Conservation (phyloP, 2,888 invertebrate genomes). For the Idaea aversata region DNA sequence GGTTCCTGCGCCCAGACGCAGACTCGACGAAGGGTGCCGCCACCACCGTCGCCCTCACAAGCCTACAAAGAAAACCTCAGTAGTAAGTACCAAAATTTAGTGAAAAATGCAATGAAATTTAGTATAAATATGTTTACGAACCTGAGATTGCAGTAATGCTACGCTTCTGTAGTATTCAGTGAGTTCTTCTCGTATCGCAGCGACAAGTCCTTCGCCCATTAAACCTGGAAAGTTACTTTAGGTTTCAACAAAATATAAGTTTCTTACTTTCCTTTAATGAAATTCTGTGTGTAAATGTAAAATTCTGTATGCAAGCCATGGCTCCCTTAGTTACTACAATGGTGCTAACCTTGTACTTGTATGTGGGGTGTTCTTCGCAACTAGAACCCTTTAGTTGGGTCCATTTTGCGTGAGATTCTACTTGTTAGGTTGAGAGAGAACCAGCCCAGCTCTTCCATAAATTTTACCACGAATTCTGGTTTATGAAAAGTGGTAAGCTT, state of each 20-base stretch:
- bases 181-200: conserved; percentile 91
- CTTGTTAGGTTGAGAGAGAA: too few species aligned
- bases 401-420: conserved; percentile 2
- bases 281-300: too few species aligned
- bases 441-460: too few species aligned
- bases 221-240: conserved; percentile 73
- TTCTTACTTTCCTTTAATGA: too few species aligned
- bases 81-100: too few species aligned
- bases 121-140: conserved; percentile 51
- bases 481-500: too few species aligned
- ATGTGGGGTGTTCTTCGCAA: too few species aligned
- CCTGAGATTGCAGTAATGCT: conserved; percentile 92
- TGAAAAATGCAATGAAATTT: background rate
- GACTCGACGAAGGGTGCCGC: conserved; percentile 85
- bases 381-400: too few species aligned
- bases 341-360: background rate
- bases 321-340: too few species aligned
- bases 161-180: conserved; percentile 94
- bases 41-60: conserved; percentile 63
- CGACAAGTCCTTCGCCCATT: conserved; percentile 92
- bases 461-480: too few species aligned
- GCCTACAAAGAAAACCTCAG: conserved; percentile 42
- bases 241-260: conserved; percentile 2
- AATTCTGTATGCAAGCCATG: too few species aligned
- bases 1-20: conserved; percentile 93